Percentiles rank a stretch among this genome's conserved stretches.
Evolutionary conservation across 2,888 invertebrate species (phyloP).

Genomic region (Orchestes rusci): DNA sequence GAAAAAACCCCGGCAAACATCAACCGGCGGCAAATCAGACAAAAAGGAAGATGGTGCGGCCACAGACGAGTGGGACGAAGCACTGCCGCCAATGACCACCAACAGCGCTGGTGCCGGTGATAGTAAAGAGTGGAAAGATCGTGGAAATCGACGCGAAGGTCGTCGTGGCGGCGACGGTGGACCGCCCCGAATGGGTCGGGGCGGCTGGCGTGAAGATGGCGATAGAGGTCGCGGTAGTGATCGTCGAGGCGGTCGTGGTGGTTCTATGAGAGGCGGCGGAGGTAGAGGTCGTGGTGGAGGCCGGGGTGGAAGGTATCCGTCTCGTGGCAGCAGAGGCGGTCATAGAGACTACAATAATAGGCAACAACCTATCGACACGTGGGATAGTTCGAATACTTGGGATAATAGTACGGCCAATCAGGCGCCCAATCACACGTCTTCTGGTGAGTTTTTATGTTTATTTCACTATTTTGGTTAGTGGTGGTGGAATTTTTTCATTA

Average conservation of each 20-base stretch:
- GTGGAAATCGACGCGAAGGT: slow-evolving; percentile 37
- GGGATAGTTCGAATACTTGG: slow-evolving; percentile 50
- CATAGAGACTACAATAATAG: slow-evolving; percentile 30
- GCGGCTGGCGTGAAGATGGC: slow-evolving; percentile 40
- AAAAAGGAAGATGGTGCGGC: slow-evolving; percentile 26
- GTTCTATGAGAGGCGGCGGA: slow-evolving; percentile 45
- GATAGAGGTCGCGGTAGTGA: slow-evolving; percentile 31
- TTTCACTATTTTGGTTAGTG: too few relatives aligned
- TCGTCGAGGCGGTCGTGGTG: slow-evolving; percentile 38
- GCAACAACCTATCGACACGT: slow-evolving; percentile 48
- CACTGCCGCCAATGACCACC: slow-evolving; percentile 12
- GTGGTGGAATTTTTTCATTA: too few relatives aligned
- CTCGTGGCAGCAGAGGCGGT: slow-evolving; percentile 43
- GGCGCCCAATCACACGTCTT: too few relatives aligned
- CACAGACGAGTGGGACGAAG: slow-evolving; percentile 15
- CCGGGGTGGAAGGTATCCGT: slow-evolving; percentile 38
- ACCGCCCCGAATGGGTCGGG: slow-evolving; percentile 48
- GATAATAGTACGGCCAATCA: slow-evolving; percentile 37
- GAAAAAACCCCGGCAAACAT: slow-evolving; percentile 76
- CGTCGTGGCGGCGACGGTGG: slow-evolving; percentile 36
- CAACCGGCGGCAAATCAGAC: slow-evolving; percentile 39
- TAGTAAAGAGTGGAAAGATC: slow-evolving; percentile 19
- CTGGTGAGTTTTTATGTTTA: too few relatives aligned
- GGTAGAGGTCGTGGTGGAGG: slow-evolving; percentile 40
- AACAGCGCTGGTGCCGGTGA: slow-evolving; percentile 33